These are phyloP conservation scores for Iphiclides podalirius DNA, from an alignment of 2,888 invertebrate species.

Conservation along the genomic window DNA sequence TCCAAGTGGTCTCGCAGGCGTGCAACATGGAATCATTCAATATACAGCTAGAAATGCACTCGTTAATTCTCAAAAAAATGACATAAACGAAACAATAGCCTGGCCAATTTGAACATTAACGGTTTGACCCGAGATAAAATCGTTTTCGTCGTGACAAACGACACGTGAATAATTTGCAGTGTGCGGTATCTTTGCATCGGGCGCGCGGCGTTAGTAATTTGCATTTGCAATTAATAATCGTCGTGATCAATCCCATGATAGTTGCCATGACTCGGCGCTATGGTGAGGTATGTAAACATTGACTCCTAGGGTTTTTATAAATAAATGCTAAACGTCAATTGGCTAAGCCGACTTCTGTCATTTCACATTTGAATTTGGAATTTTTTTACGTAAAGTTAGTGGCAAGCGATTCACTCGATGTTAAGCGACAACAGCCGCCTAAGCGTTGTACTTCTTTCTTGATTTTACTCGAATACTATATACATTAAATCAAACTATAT, in stretches of 20 bases:
- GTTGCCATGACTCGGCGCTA: slow-evolving; percentile 9
- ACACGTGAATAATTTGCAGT: slow-evolving; percentile 1
- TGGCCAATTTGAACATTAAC: not conserved
- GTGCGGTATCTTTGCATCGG: slow-evolving; percentile 2
- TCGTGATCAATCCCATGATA: slow-evolving; percentile 5
- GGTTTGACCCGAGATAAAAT: not conserved
- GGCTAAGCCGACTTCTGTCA: not conserved
- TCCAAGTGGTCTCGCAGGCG: no score
- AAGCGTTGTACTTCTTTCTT: no score
- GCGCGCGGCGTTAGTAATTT: slow-evolving; percentile 19
- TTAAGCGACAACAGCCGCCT: no score
- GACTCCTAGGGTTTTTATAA: not conserved
- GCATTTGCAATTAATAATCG: slow-evolving; percentile 19
- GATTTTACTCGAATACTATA: no score
- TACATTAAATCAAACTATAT: no score
- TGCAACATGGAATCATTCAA: no score
- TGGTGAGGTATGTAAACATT: slow-evolving; percentile 18
- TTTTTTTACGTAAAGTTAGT: no score
- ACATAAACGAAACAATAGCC: no score
- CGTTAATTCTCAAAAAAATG: no score
- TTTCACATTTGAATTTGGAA: no score
- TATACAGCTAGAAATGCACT: no score
- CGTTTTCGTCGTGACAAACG: not conserved
- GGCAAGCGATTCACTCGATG: no score
- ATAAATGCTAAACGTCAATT: not conserved